Evolutionary conservation across 2,113 vertebrate species (phyloP).

Genomic region (Myotis yumanensis): DNA sequence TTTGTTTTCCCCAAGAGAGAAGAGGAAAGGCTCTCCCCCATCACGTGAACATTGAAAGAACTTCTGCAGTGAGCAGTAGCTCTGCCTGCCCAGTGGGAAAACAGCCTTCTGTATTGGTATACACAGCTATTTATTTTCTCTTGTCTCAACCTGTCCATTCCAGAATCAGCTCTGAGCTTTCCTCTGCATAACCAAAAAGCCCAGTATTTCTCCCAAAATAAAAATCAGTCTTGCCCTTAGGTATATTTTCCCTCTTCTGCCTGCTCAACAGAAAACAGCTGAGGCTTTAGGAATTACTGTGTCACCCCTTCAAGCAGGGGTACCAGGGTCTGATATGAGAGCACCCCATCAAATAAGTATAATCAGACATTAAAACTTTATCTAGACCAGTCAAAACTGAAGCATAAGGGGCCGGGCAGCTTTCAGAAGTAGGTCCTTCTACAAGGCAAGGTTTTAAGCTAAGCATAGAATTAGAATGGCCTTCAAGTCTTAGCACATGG

Average conservation of each 20-base stretch:
- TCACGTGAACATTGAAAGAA: neutral
- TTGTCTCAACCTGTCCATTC: neutral
- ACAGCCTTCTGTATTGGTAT: neutral
- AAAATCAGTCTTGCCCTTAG: neutral
- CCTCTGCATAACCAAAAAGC: slow-evolving; percentile 12
- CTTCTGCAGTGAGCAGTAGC: neutral
- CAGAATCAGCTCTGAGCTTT: slow-evolving; percentile 16
- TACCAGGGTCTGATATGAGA: neutral
- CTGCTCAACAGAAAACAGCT: slow-evolving; percentile 21
- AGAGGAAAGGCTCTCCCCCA: neutral
- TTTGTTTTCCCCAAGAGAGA: neutral
- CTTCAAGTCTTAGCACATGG: slow-evolving; percentile 7
- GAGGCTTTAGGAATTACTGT: neutral
- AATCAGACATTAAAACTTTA: neutral
- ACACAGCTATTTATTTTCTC: neutral
- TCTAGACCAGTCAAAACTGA: neutral
- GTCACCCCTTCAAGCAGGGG: neutral
- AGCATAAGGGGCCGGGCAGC: neutral
- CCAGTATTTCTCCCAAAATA: slow-evolving; percentile 46
- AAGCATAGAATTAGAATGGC: slow-evolving; percentile 34
- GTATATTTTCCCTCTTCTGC: neutral
- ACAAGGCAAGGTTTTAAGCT: slow-evolving; percentile 31
- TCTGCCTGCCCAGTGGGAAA: neutral
- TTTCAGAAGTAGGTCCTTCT: neutral
- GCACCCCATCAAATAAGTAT: neutral